Base-by-base conservation (phyloP, 2,888 invertebrate species). In the Acronicta psi region DNA sequence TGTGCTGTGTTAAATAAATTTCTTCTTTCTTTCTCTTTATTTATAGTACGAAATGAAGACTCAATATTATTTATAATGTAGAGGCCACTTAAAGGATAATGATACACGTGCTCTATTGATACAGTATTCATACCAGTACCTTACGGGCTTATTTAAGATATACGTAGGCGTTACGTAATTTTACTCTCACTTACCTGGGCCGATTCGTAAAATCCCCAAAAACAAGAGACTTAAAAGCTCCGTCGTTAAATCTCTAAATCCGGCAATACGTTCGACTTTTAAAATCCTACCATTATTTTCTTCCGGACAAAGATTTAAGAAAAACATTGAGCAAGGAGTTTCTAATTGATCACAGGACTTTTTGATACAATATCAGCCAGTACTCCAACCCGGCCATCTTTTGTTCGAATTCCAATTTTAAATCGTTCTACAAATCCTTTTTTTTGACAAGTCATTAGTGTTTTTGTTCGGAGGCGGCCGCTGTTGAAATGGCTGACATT, bases 401-500 rank as follows among this genome's bases (percentile, higher is more conserved):
- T 54, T 40, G 49, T 29, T 51, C 18, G 37, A 16, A 20, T 64
- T 52, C 64, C 70, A 73, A 64, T 59, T 71, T 74, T 31, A 68
- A 74, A 66, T 64, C 53, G 66, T 62, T 44, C 42, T 31, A 57
- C 58, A 11, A 55, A 43, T 72, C 68, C 17, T 69, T 69, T 73
- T 65, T 68, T 68, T 68, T 71, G 52, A 53, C 42, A 31, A 43
- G 58, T 69, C 60, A 60, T 72, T 75, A 63, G 60, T 59, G 76
- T 78, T 76, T 77, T 76, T 76, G 65, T 67, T 59, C 25, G 25
- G 10, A 36, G 18, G 38, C 45, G 46, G 54, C 42, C 51, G 56
- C 57, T 38, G 45, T 36, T 29, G 42, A 59, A 74, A 81, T 76
- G 61, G 62, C 62, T 73, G 46, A 67, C 71, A 81, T 83, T 84